A percentile compares a stretch with the other conserved stretches of the same genome.
Evolutionary conservation across 2,888 invertebrate genomes (phyloP).

Genomic region (Heliothis peltigera): DNA sequence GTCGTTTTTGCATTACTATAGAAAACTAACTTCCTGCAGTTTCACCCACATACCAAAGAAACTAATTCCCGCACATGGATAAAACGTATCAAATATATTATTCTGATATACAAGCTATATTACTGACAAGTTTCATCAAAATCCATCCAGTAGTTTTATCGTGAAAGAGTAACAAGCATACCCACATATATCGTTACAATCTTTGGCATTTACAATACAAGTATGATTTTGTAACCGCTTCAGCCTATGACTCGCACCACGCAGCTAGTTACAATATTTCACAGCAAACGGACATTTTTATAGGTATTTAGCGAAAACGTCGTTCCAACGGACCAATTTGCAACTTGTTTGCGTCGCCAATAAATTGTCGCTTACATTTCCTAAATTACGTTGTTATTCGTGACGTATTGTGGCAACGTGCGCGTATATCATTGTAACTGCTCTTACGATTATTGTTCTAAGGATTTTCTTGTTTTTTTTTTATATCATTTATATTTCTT

Average conservation of each 20-base stretch:
- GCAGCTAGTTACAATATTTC: conserved; percentile 86
- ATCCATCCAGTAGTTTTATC: neutral
- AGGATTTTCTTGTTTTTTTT: neutral
- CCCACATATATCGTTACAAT: no score
- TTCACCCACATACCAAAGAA: neutral
- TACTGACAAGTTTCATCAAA: neutral
- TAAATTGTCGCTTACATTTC: conserved; percentile 78
- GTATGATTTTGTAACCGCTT: conserved; percentile 6
- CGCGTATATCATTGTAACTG: conserved; percentile 22
- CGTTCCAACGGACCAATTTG: conserved; percentile 88
- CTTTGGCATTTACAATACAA: no score
- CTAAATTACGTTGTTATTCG: conserved; percentile 68
- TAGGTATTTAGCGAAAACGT: conserved; percentile 90
- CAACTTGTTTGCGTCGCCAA: conserved; percentile 87
- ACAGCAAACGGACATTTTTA: conserved; percentile 88
- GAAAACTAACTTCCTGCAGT: neutral
- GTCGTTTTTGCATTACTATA: no score
- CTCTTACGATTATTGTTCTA: conserved; percentile 36
- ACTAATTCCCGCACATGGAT: no score
- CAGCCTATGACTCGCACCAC: conserved; percentile 47
- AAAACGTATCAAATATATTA: no score
- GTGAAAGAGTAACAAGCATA: no score
- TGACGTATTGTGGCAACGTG: conserved; percentile 47
- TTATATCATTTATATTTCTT: no score
- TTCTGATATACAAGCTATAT: no score